phyloP scores from a whole-genome alignment of 1,140 invertebrate species.

The Macrosteles quadrilineatus region DNA sequence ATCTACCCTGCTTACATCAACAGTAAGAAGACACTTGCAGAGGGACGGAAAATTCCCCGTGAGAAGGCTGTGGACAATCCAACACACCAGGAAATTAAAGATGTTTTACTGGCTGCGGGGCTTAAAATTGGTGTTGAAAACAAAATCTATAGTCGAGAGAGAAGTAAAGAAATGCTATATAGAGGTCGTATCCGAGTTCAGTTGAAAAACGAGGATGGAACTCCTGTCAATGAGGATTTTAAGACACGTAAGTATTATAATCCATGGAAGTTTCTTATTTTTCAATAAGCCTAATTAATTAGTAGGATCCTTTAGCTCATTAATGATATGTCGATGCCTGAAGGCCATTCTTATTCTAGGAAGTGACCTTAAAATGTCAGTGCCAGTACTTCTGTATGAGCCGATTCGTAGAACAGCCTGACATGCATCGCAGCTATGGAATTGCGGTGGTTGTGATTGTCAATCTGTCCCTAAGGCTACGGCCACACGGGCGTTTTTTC shows the following conservation, averaged over 20 bases:
- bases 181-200: conserved; percentile 90
- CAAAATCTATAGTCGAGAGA: conserved; percentile 90
- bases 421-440: too few species aligned
- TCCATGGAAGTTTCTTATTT: too few species aligned
- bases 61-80: conserved; percentile 92
- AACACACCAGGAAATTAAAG: conserved; percentile 88
- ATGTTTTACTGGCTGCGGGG: conserved; percentile 81
- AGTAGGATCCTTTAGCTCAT: too few species aligned
- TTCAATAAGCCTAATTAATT: too few species aligned
- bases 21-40: conserved; percentile 84
- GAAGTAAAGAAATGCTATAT: conserved; percentile 71
- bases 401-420: too few species aligned
- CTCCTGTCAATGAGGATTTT: conserved; percentile 71
- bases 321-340: too few species aligned
- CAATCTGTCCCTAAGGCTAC: too few species aligned
- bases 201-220: conserved; percentile 89
- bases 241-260: conserved; percentile 61
- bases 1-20: conserved; percentile 97
- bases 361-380: too few species aligned
- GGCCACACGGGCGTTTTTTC: too few species aligned
- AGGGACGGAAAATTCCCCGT: conserved; percentile 84
- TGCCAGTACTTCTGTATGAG: too few species aligned
- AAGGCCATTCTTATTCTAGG: too few species aligned
- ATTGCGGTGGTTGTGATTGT: too few species aligned
- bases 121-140: conserved; percentile 90